Evolutionary conservation across 2,797 vertebrate species (phyloP).

Genomic region (Erpetoichthys calabaricus): DNA sequence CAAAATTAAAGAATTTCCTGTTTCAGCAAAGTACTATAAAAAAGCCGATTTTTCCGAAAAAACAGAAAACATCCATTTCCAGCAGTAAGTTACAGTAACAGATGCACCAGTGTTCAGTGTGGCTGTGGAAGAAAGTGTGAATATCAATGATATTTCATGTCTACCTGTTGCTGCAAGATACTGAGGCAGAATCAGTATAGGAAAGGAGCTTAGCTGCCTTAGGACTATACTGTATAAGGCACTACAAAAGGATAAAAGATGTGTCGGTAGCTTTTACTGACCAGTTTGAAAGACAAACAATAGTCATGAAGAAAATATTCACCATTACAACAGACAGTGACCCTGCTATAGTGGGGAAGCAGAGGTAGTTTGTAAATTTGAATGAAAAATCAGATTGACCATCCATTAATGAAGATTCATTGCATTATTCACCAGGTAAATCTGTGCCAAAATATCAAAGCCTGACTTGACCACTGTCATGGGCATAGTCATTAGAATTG

Average conservation of each 20-base stretch:
- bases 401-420: background rate
- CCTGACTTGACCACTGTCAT: background rate
- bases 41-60: background rate
- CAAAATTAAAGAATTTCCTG: background rate
- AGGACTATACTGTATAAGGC: background rate
- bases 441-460: background rate
- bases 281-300: background rate
- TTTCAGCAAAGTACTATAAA: background rate
- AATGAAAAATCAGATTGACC: conserved; percentile 1
- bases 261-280: background rate
- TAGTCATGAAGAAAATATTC: background rate
- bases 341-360: background rate
- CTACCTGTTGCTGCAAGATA: background rate
- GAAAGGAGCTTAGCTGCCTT: background rate
- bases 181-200: background rate
- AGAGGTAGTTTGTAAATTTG: conserved; percentile 1
- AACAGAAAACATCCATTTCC: background rate
- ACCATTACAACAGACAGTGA: background rate
- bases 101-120: background rate
- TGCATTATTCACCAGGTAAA: background rate
- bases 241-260: background rate
- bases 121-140: background rate
- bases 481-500: background rate
- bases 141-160: conserved; percentile 1
- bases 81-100: background rate